Evolutionary conservation across 2,888 invertebrate species (phyloP).

Genomic region (Smittia aterrima): DNA sequence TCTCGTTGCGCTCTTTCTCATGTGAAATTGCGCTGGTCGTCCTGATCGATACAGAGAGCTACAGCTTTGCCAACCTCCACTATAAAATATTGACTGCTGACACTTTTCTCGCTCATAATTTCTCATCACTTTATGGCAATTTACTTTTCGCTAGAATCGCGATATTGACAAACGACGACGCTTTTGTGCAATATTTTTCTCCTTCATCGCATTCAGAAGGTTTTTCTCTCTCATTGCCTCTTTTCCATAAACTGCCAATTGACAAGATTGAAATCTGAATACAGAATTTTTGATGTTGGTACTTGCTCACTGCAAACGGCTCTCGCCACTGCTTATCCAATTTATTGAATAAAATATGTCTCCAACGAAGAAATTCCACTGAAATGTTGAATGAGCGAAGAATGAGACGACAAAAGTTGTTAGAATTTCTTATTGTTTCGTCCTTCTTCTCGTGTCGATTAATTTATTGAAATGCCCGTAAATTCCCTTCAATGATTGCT

Average conservation of each 20-base stretch:
- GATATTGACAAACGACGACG: background rate
- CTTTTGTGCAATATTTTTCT: background rate
- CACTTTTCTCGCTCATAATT: background rate
- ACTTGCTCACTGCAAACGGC: background rate
- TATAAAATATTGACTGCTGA: background rate
- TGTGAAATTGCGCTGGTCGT: background rate
- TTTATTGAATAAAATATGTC: background rate
- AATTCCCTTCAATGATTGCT: background rate
- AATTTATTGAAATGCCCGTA: background rate
- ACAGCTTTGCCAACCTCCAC: background rate
- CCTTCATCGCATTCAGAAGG: background rate
- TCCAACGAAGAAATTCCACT: background rate
- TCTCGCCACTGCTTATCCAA: background rate
- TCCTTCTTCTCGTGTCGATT: background rate
- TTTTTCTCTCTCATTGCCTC: background rate
- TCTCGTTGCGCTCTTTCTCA: background rate
- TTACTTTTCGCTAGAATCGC: background rate
- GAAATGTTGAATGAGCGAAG: background rate
- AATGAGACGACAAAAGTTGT: background rate
- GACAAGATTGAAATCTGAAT: conserved; percentile 28
- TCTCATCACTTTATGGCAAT: background rate
- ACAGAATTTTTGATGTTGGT: conserved; percentile 23
- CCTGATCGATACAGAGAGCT: background rate
- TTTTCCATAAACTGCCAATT: conserved; percentile 4
- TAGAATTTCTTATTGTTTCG: background rate